Percentiles rank a stretch among this genome's conserved stretches.
phyloP scores from a whole-genome alignment of 1,140 invertebrate genomes.

The Melitaea cinxia region DNA sequence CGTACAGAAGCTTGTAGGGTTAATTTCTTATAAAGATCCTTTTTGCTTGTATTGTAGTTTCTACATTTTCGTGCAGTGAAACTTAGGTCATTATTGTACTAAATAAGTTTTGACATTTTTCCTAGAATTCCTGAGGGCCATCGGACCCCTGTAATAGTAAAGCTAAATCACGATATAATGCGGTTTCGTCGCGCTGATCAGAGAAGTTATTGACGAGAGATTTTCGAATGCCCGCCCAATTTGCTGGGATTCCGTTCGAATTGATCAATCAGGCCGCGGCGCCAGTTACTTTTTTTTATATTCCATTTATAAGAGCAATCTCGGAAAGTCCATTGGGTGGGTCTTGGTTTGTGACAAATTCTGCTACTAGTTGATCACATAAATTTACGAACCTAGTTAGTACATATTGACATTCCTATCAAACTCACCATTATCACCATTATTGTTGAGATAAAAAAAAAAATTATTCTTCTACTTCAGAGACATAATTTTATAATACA shows the following conservation, averaged over 20 bases:
- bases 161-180: conserved; percentile 12
- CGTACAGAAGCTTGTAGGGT: background rate
- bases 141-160: conserved; percentile 6
- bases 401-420: no score
- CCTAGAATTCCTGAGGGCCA: conserved; percentile 37
- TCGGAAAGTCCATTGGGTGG: no score
- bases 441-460: no score
- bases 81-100: conserved; percentile 41
- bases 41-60: background rate
- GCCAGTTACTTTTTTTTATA: conserved; percentile 20
- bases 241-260: conserved; percentile 14
- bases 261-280: conserved; percentile 8
- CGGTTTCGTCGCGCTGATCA: conserved; percentile 10
- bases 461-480: no score
- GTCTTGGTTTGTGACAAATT: no score
- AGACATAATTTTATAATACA: no score
- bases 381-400: no score
- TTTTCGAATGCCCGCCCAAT: conserved; percentile 17
- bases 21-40: background rate
- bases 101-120: conserved; percentile 31
- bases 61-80: background rate
- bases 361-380: no score
- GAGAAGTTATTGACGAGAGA: conserved; percentile 13
- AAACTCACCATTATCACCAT: no score
- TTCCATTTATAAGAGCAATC: conserved; percentile 13